Evolutionary conservation across 1,140 invertebrate genomes (phyloP).

Genomic region (Oreohelix idahoensis): DNA sequence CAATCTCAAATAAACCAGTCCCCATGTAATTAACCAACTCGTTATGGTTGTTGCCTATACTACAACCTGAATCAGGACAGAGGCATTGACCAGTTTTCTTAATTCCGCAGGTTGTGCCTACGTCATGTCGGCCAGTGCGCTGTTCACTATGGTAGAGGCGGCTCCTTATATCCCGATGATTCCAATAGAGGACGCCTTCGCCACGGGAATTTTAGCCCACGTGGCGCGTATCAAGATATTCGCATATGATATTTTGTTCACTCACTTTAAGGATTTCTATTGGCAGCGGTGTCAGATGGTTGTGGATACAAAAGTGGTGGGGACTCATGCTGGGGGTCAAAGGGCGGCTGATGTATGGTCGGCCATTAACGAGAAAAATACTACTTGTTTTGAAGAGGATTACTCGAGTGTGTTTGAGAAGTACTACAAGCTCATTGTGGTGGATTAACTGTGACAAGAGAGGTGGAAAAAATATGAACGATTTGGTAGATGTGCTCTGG

Average conservation of each 20-base stretch:
- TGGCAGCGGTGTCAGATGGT: constrained; percentile 36
- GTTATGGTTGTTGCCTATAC: no score
- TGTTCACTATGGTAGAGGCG: not conserved
- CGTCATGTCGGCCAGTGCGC: not conserved
- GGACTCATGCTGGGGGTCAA: not conserved
- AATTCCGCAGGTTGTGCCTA: constrained; percentile 14
- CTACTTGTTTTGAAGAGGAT: constrained; percentile 8
- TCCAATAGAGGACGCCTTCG: constrained; percentile 57
- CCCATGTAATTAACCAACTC: no score
- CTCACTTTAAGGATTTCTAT: constrained; percentile 11
- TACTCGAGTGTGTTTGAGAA: not conserved
- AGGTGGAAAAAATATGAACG: not conserved
- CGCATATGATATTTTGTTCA: constrained; percentile 33
- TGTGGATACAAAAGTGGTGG: constrained; percentile 19
- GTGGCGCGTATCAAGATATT: constrained; percentile 45
- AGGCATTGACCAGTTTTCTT: not conserved
- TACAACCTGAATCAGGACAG: no score
- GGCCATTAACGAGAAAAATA: not conserved
- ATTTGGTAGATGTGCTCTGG: not conserved
- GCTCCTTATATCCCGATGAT: constrained; percentile 12
- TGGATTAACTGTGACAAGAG: not conserved
- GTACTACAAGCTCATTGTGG: not conserved
- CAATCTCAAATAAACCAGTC: no score
- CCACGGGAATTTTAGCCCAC: constrained; percentile 72
- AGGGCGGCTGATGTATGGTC: not conserved